phyloP scores from a whole-genome alignment of 2,888 invertebrate genomes.

The Scelioninae gen. 1 region DNA sequence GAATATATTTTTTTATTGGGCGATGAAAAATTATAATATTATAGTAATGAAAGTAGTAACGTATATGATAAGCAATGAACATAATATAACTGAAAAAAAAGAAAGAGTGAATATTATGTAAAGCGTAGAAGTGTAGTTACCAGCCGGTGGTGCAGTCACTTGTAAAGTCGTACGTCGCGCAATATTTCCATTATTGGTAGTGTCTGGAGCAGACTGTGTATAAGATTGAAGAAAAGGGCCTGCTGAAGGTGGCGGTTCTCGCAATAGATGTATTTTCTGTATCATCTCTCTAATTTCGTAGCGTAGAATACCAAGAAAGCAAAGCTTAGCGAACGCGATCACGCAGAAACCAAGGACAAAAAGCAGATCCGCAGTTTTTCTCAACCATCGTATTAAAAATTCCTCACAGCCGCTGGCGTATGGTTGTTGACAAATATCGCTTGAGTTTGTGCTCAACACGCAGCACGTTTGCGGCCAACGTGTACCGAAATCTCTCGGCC shows the following conservation, averaged over 20 bases:
- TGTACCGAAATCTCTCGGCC: slow-evolving; percentile 84
- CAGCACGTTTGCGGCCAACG: slow-evolving; percentile 82
- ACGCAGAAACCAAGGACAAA: slow-evolving; percentile 94
- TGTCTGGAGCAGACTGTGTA: slow-evolving; percentile 77
- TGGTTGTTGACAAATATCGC: slow-evolving; percentile 79
- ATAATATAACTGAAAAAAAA: too few relatives aligned
- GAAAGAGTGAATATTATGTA: neutral
- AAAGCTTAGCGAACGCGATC: slow-evolving; percentile 94
- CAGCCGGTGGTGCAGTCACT: slow-evolving; percentile 74
- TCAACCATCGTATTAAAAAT: slow-evolving; percentile 89
- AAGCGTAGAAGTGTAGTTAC: slow-evolving; percentile 59
- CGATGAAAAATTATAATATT: too few relatives aligned
- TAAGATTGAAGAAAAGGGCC: slow-evolving; percentile 79
- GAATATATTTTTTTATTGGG: too few relatives aligned
- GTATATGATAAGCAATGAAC: too few relatives aligned
- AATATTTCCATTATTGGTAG: slow-evolving; percentile 78
- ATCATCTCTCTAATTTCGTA: slow-evolving; percentile 96
- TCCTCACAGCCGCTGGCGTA: slow-evolving; percentile 88
- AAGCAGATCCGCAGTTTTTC: slow-evolving; percentile 91
- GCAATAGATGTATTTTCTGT: slow-evolving; percentile 93
- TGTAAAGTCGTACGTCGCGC: slow-evolving; percentile 77
- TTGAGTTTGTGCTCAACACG: slow-evolving; percentile 72
- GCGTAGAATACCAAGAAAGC: slow-evolving; percentile 93
- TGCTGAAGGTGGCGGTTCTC: slow-evolving; percentile 79
- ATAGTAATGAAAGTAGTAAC: too few relatives aligned